Base-by-base conservation (phyloP, 1,140 invertebrate genomes). In the Stenopsyche tienmushanensis region DNA sequence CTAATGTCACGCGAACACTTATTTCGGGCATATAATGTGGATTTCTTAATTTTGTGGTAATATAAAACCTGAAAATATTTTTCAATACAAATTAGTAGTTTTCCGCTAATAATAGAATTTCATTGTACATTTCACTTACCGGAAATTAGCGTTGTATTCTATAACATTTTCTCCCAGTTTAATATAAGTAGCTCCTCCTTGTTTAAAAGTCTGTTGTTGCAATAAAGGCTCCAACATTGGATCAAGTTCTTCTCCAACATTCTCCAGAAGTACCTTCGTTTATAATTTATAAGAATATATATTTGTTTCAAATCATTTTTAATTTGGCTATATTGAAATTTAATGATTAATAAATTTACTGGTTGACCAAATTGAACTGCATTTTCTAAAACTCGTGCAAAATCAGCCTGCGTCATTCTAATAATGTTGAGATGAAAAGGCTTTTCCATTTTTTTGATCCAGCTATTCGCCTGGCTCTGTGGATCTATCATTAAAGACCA, bases 401-500 rank as follows among this genome's bases (percentile, higher is more conserved):
- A 94, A 78, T 97, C 93, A 0, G 84, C 72, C 74, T 94, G 91
- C 59, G 83, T 88, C 24, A 94, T 80, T 66, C 92, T 88, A 42
- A 95, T 89, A 5, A 96, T 83, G 64, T 87, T 88, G 21, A 97
- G 78, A 76, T 93, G 93, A 65, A 92, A 91, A 13, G 86, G 83
- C 72, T 92, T 93, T 76, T 97, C 93, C 86, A 93, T 90, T 74
- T 95, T 96, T 80, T 94, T 96, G 3, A 96, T 85, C 94, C 94
- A 97, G 74, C 94, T 91, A 70, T 95, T 96, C 0, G 94, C 95
- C 78, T 97, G 94, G 7, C 87, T 88, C 81, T 98, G 94, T 0
- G 95, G 95, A 81, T 98, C 96, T 71, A 98, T 96, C 87, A 97
- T 92, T 15, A 98, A 74, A 0, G 94, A 91, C 90, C 92, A 93